phyloP scores from a whole-genome alignment of 2,113 vertebrate genomes.

The Eulacestoma nigropectus region DNA sequence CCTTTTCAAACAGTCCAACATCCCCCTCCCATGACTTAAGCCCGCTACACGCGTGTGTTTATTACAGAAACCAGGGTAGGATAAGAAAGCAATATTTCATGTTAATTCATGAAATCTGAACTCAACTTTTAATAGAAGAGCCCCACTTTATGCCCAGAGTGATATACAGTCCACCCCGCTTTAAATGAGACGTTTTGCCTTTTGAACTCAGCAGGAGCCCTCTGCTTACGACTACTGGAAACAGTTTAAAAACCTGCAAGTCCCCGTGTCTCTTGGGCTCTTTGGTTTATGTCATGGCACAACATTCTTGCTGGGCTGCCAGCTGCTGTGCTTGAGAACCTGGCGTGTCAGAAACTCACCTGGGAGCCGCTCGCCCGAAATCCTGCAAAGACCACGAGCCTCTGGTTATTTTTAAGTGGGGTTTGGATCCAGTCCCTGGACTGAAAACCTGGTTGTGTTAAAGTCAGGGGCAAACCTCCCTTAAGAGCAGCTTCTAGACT shows the following conservation, averaged over 20 bases:
- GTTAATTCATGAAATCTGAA: slow-evolving; percentile 56
- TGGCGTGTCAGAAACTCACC: background rate
- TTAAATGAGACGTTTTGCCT: slow-evolving; percentile 41
- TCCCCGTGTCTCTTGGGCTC: background rate
- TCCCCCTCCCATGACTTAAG: background rate
- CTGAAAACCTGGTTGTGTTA: background rate
- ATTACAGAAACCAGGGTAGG: slow-evolving; percentile 45
- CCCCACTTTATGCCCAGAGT: slow-evolving; percentile 35
- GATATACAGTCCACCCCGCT: slow-evolving; percentile 22
- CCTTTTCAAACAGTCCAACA: background rate
- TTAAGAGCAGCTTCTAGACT: background rate
- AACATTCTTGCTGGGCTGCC: background rate
- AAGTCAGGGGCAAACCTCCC: background rate
- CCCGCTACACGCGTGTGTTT: background rate
- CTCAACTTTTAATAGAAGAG: slow-evolving; percentile 56
- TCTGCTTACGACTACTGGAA: slow-evolving; percentile 46
- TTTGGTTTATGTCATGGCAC: slow-evolving; percentile 12
- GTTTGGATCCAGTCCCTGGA: background rate
- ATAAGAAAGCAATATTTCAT: slow-evolving; percentile 47
- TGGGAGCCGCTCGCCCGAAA: accelerated
- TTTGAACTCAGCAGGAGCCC: slow-evolving; percentile 64
- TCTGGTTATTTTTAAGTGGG: background rate
- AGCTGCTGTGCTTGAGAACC: background rate
- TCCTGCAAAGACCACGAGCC: background rate
- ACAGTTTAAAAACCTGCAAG: slow-evolving; percentile 4